Evolutionary conservation across 2,888 invertebrate genomes (phyloP), one percentile per base, ranked within the genome.

Genomic region (Meiosimyza platycephala): DNA sequence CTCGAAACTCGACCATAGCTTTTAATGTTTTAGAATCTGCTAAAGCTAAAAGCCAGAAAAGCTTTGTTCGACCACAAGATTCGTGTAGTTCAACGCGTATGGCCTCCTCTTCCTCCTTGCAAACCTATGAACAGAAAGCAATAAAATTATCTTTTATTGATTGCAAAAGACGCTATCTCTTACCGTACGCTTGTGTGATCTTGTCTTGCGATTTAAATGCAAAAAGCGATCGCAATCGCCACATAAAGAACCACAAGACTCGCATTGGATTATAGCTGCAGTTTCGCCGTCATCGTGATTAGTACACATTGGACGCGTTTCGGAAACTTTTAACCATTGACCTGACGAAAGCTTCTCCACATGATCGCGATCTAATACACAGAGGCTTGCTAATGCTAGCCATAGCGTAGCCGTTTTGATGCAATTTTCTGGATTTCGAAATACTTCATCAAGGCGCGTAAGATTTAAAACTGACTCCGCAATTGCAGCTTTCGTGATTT

Each of bases 261-360:
- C 93, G 86, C 99, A 99, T 79, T 97, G 95, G 74, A 99, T 94
- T 74, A 97, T 95, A 0, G 98, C 98, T 15, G 92, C 90, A 0
- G 98, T 98, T 83, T 94, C 92, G 1, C 95, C 95, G 85, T 99
- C 99, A 84, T 99, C 99, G 86, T 99, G 99, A 88, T 99, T 99
- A 67, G 92, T 93, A 88, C 99, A 99, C 76, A 94, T 92, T 9
- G 96, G 94, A 83, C 96, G 90, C 3, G 88, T 85, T 67, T 90
- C 90, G 1, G 86, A 87, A 3, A 85, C 80, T 80, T 92, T 92
- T 79, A 91, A 92, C 93, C 94, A 95, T 80, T 94, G 94, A 0
- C 93, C 94, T 40, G 93, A 93, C 0, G 93, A 93, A 50, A 94
- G 86, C 74, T 92, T 87, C 74, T 97, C 96, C 1, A 96, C 95